phyloP scores from a whole-genome alignment of 1,140 invertebrate species.

The Monomorium pharaonis region DNA sequence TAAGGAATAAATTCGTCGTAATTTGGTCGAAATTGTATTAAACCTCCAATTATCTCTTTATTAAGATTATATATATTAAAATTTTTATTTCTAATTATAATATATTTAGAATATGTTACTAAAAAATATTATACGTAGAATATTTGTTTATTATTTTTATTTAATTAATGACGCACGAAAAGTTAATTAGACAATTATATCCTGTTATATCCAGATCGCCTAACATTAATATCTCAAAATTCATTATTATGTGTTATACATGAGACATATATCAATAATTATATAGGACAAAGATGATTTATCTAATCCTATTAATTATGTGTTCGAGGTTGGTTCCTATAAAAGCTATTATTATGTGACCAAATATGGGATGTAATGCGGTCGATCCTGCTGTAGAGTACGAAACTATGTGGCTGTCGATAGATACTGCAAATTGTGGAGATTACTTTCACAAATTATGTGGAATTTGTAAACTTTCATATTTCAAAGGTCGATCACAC shows the following conservation, averaged over 20 bases:
- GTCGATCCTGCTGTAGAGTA: conserved; percentile 26
- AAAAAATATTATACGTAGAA: background rate
- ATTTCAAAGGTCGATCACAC: conserved; percentile 42
- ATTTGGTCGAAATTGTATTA: background rate
- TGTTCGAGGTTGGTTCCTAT: conserved; percentile 2
- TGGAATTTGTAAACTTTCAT: conserved; percentile 47
- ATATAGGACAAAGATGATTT: background rate
- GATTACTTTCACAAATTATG: conserved; percentile 60
- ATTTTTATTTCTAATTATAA: background rate
- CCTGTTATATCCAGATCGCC: background rate
- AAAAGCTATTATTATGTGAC: conserved; percentile 32
- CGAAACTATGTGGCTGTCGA: conserved; percentile 54
- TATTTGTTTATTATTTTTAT: background rate
- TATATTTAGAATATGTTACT: background rate
- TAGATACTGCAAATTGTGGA: conserved; percentile 48
- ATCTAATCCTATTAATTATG: conserved; percentile 49
- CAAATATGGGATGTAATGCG: conserved; percentile 55
- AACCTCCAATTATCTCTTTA: background rate
- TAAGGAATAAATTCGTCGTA: background rate
- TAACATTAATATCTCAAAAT: conserved; percentile 1
- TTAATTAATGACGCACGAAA: background rate
- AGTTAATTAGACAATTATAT: conserved; percentile 31
- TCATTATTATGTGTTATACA: conserved; percentile 8
- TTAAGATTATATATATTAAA: background rate
- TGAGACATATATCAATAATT: background rate